These are phyloP conservation scores for Electrophaes corylata DNA, from an alignment of 2,888 invertebrate genomes.

Conservation along the genomic window DNA sequence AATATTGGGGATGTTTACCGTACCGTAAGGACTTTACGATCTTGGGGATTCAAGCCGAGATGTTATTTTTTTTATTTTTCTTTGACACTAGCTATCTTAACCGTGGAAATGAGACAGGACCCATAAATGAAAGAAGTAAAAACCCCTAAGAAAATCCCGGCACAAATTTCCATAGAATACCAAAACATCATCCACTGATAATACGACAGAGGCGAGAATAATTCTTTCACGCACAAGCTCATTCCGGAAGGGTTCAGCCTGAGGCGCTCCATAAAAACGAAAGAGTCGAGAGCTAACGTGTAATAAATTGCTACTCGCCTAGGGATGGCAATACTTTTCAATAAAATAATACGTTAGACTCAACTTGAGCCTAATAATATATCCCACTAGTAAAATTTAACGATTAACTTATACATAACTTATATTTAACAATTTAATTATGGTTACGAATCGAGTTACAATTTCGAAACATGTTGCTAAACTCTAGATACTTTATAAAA, in stretches of 20 bases:
- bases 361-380: background rate
- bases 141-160: slow-evolving; percentile 1
- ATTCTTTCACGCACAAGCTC: slow-evolving; percentile 39
- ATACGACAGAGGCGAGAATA: slow-evolving; percentile 17
- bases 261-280: slow-evolving; percentile 34
- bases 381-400: no score
- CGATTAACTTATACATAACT: no score
- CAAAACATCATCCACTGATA: background rate
- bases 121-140: background rate
- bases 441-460: no score
- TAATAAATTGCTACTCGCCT: slow-evolving; percentile 22
- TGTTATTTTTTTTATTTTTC: no score
- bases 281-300: slow-evolving; percentile 28
- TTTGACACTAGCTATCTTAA: no score
- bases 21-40: no score
- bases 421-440: no score
- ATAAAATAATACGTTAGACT: background rate
- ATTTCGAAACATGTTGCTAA: no score
- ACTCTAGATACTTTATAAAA: no score
- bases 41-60: no score
- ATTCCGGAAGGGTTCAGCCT: slow-evolving; percentile 30
- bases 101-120: no score
- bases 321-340: slow-evolving; percentile 11
- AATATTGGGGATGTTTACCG: no score
- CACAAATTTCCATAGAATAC: slow-evolving; percentile 12